phyloP scores from a whole-genome alignment of 1,140 invertebrate genomes.

The Drosophila serrata region DNA sequence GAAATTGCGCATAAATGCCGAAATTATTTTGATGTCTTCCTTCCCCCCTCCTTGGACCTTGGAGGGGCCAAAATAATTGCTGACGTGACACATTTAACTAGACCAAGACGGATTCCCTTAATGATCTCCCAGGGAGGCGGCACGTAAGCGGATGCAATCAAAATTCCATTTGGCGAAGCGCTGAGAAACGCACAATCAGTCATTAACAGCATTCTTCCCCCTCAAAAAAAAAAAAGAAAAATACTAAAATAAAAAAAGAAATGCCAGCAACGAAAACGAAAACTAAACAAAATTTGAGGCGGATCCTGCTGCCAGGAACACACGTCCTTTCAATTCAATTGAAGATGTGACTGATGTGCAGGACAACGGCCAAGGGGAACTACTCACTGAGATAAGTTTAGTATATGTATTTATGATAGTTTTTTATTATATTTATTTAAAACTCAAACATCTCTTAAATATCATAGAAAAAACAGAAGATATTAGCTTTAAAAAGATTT shows the following conservation, averaged over 20 bases:
- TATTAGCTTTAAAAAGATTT: no score
- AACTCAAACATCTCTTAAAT: no score
- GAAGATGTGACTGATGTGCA: conserved; percentile 55
- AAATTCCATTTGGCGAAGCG: conserved; percentile 78
- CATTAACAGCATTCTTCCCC: conserved; percentile 61
- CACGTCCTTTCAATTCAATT: conserved; percentile 60
- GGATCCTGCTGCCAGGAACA: conserved; percentile 25
- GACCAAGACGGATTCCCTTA: conserved; percentile 51
- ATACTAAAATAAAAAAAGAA: conserved; percentile 12
- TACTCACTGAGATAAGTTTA: background rate
- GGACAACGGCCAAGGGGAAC: conserved; percentile 24
- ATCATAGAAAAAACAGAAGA: no score
- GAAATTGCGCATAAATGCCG: conserved; percentile 65
- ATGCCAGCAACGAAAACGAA: conserved; percentile 29
- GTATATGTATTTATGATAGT: no score
- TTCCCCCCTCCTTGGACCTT: background rate
- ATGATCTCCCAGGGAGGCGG: conserved; percentile 48
- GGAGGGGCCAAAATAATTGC: conserved; percentile 60
- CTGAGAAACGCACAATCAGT: conserved; percentile 80
- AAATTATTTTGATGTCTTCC: conserved; percentile 63
- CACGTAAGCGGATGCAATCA: conserved; percentile 83
- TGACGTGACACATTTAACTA: conserved; percentile 64
- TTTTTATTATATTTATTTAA: background rate
- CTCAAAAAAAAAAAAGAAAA: conserved; percentile 4
- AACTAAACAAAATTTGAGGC: conserved; percentile 55